Conservation (phyloP, 2,797 vertebrate species). For the Myiothlypis chrysogaster region DNA sequence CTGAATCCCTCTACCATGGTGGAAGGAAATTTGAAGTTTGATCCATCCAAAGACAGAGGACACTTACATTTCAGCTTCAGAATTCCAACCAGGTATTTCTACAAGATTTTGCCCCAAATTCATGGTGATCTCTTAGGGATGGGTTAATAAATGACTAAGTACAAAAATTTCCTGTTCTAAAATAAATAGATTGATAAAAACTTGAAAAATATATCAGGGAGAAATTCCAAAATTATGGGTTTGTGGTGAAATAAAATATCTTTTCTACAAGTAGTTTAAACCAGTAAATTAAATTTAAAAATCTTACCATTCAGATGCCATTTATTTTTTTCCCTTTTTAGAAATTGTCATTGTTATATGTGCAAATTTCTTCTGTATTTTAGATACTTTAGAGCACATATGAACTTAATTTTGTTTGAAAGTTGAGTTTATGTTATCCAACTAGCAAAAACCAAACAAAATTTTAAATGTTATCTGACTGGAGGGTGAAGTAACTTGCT, state of each 20-base stretch:
- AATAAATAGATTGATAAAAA: background rate
- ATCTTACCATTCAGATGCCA: background rate
- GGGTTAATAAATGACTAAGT: background rate
- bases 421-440: background rate
- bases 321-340: background rate
- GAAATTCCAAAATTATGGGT: background rate
- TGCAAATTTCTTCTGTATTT: background rate
- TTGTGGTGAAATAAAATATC: background rate
- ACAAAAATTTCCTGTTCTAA: background rate
- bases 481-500: background rate
- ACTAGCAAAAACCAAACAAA: background rate
- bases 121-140: fast-evolving
- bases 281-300: background rate
- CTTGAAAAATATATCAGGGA: background rate
- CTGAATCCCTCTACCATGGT: background rate
- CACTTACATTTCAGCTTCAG: background rate
- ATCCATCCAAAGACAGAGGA: background rate
- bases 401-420: background rate
- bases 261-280: background rate
- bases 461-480: background rate
- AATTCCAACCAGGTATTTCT: background rate
- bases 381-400: background rate
- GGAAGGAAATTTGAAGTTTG: background rate
- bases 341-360: background rate
- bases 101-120: background rate